These are phyloP conservation scores for Myodes glareolus DNA, from an alignment of 2,113 vertebrate genomes.

Conservation along the genomic window DNA sequence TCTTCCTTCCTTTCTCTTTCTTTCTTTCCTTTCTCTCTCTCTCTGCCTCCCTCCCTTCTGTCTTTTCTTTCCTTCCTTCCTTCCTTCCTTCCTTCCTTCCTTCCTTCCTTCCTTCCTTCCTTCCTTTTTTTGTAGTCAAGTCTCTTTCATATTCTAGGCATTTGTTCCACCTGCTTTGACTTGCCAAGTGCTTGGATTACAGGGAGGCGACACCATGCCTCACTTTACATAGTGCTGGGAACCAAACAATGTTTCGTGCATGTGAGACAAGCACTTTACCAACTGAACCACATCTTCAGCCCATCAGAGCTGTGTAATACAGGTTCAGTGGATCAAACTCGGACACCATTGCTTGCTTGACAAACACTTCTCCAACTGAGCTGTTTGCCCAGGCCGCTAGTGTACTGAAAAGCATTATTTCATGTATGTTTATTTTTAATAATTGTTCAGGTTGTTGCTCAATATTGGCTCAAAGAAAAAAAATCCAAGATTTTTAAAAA, in stretches of 20 bases:
- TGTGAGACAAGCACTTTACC: neutral
- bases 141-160: neutral
- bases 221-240: neutral
- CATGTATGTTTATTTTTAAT: conserved; percentile 33
- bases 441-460: neutral
- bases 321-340: neutral
- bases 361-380: no score
- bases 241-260: neutral
- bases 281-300: neutral
- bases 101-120: no score
- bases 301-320: neutral
- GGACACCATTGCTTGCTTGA: neutral
- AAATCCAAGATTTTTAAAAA: neutral
- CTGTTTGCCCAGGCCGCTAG: neutral
- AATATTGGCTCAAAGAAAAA: conserved; percentile 8
- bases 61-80: no score
- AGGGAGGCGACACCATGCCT: neutral
- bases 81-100: no score
- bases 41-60: no score
- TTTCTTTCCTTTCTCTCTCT: no score
- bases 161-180: neutral
- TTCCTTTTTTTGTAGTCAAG: no score
- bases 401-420: neutral
- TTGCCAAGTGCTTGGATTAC: neutral
- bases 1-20: no score